Conservation (phyloP, 1,140 invertebrate species). For the Idris sp. region DNA sequence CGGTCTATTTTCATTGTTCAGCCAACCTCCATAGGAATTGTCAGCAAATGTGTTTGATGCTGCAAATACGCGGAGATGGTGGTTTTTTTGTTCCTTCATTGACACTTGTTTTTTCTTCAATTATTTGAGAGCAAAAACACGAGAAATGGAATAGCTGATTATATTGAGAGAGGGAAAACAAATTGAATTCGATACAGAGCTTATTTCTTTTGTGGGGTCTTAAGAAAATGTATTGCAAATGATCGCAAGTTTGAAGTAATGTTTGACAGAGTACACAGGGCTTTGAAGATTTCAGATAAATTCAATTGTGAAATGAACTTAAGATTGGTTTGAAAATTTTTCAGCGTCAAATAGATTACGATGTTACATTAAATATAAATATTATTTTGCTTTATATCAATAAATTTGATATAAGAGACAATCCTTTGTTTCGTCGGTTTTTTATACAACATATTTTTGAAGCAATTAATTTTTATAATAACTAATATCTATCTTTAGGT, state of each 20-base stretch:
- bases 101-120: constrained; percentile 42
- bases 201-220: constrained; percentile 4
- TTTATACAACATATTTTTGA: no score
- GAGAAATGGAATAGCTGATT: constrained; percentile 41
- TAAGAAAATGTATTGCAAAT: constrained; percentile 6
- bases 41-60: constrained; percentile 20
- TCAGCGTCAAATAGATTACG: no score
- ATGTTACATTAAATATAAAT: no score
- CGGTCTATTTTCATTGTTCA: constrained; percentile 53
- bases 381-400: no score
- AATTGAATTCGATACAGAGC: constrained; percentile 27
- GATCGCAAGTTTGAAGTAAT: constrained; percentile 1
- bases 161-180: constrained; percentile 14
- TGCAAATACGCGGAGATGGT: constrained; percentile 9
- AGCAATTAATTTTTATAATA: no score
- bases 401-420: no score
- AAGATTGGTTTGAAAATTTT: no score
- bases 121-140: constrained; percentile 29
- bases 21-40: constrained; percentile 11
- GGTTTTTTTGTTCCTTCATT: constrained; percentile 28
- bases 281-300: no score
- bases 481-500: no score
- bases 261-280: constrained; percentile 7
- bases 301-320: no score
- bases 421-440: no score